phyloP scores from a whole-genome alignment of 2,797 vertebrate species.

The Podarcis siculus region DNA sequence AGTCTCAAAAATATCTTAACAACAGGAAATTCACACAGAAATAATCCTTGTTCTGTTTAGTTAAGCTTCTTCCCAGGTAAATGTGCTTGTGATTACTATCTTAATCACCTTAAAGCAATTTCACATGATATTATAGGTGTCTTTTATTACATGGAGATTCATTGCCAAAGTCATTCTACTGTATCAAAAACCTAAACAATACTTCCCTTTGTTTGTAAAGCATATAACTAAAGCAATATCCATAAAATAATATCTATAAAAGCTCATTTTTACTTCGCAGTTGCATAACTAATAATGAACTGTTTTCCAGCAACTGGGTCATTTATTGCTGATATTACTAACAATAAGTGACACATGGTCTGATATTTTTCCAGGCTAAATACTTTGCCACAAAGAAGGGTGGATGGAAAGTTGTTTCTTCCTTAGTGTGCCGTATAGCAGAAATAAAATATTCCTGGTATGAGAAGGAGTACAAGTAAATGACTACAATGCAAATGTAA shows the following conservation, averaged over 20 bases:
- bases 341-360: constrained; percentile 26
- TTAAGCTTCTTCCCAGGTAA: not conserved
- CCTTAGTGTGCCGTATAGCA: not conserved
- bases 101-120: not conserved
- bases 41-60: not conserved
- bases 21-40: not conserved
- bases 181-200: not conserved
- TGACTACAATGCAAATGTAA: not conserved
- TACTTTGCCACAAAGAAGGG: constrained; percentile 32
- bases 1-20: no score
- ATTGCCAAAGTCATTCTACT: not conserved
- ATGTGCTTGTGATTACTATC: not conserved
- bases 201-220: not conserved
- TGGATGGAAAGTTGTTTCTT: not conserved
- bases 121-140: not conserved
- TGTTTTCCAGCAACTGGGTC: constrained; percentile 19
- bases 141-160: not conserved
- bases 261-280: constrained; percentile 4
- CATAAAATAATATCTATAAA: not conserved
- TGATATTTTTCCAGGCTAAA: constrained; percentile 39
- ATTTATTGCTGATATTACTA: constrained; percentile 39
- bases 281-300: not conserved
- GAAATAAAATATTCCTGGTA: not conserved
- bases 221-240: not conserved
- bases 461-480: not conserved